These are phyloP conservation scores for Chrysina gloriosa DNA, from an alignment of 2,888 invertebrate genomes.

Conservation along the genomic window DNA sequence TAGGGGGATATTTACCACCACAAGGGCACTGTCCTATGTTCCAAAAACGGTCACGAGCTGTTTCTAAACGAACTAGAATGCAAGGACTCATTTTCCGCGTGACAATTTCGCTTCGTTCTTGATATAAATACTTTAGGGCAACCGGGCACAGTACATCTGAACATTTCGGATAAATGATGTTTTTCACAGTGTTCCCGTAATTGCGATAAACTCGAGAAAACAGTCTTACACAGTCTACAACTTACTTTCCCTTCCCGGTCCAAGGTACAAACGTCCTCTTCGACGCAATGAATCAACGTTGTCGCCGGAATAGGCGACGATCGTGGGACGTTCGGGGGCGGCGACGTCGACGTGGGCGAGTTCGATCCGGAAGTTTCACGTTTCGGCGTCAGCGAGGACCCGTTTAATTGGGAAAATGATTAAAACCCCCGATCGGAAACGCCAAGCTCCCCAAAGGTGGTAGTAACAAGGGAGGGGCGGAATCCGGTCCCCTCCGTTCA, in stretches of 20 bases:
- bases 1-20: constrained; percentile 57
- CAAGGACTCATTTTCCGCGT: constrained; percentile 75
- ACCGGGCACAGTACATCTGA: constrained; percentile 80
- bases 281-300: constrained; percentile 71
- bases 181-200: constrained; percentile 81
- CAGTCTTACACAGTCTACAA: constrained; percentile 77
- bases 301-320: constrained; percentile 52
- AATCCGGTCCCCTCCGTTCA: constrained; percentile 66
- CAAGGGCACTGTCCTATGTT: constrained; percentile 61
- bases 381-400: constrained; percentile 57
- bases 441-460: constrained; percentile 70
- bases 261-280: constrained; percentile 75
- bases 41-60: constrained; percentile 62
- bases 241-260: constrained; percentile 76
- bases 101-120: constrained; percentile 80
- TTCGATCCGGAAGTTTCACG: constrained; percentile 68
- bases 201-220: constrained; percentile 72
- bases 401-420: constrained; percentile 65
- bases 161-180: constrained; percentile 76
- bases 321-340: constrained; percentile 64
- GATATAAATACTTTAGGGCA: constrained; percentile 85
- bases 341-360: constrained; percentile 67
- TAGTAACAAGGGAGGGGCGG: constrained; percentile 70
- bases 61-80: constrained; percentile 64
- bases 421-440: constrained; percentile 67